Conservation (phyloP, 1,140 invertebrate species). For the Cyclina sinensis region DNA sequence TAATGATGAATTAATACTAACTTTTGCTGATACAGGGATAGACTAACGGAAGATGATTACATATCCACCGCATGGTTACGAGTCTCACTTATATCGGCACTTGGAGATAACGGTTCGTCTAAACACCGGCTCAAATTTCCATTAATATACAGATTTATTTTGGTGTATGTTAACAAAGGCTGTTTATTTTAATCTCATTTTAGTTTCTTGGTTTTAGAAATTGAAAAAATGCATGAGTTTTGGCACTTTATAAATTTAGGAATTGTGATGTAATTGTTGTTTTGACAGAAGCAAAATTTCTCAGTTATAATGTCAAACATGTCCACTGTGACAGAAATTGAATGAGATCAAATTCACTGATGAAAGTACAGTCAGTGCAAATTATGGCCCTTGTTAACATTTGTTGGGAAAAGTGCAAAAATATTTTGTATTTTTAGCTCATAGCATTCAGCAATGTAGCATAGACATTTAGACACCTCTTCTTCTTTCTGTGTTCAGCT, state of each 20-base stretch:
- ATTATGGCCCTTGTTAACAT: background rate
- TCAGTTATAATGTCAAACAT: too few species aligned
- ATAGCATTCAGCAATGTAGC: background rate
- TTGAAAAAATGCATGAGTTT: too few species aligned
- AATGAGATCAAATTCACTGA: too few species aligned
- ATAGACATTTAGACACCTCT: background rate
- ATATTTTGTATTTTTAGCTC: background rate
- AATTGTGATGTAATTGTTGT: too few species aligned
- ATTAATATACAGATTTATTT: background rate
- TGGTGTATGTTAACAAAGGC: slow-evolving; percentile 39
- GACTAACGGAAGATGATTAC: slow-evolving; percentile 84
- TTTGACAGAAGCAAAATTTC: too few species aligned
- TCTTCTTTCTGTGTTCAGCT: too few species aligned
- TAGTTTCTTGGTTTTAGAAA: too few species aligned
- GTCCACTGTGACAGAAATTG: too few species aligned
- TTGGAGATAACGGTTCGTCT: slow-evolving; percentile 82
- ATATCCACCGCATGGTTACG: slow-evolving; percentile 75
- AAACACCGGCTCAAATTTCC: background rate
- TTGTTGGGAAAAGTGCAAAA: background rate
- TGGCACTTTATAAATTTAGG: too few species aligned
- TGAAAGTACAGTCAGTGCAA: background rate
- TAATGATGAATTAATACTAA: too few species aligned
- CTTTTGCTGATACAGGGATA: slow-evolving; percentile 80
- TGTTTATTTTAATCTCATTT: too few species aligned
- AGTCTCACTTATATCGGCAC: slow-evolving; percentile 74